A percentile compares a stretch with the other conserved stretches of the same genome.
These are phyloP conservation scores for Macrosiphum euphorbiae DNA, from an alignment of 2,888 invertebrate species.

Conservation along the genomic window DNA sequence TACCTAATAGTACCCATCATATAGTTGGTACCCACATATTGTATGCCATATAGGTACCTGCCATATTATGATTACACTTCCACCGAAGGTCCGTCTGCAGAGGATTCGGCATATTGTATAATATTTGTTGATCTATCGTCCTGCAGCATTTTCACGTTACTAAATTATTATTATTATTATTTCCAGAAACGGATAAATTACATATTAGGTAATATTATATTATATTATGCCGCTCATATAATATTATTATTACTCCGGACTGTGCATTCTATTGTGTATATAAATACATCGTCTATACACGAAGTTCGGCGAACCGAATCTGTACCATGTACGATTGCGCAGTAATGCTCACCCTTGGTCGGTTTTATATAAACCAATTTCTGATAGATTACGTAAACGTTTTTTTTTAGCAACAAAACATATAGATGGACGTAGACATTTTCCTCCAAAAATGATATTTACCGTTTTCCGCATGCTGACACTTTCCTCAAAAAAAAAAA, in stretches of 20 bases:
- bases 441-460: too few relatives aligned
- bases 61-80: background rate
- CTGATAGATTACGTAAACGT: background rate
- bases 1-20: background rate
- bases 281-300: constrained; percentile 10
- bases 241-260: background rate
- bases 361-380: background rate
- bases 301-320: background rate
- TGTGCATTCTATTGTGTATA: background rate
- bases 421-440: background rate
- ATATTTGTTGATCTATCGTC: background rate
- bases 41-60: background rate
- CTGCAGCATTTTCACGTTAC: background rate
- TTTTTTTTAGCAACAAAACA: background rate
- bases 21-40: background rate
- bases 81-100: background rate
- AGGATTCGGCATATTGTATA: background rate
- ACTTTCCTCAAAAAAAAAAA: too few relatives aligned
- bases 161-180: constrained; percentile 4
- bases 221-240: background rate
- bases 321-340: background rate
- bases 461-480: too few relatives aligned
- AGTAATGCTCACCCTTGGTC: background rate
- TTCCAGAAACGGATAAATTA: background rate
- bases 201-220: background rate